Evolutionary conservation across 2,797 vertebrate genomes (phyloP).

Genomic region (Falco cherrug): DNA sequence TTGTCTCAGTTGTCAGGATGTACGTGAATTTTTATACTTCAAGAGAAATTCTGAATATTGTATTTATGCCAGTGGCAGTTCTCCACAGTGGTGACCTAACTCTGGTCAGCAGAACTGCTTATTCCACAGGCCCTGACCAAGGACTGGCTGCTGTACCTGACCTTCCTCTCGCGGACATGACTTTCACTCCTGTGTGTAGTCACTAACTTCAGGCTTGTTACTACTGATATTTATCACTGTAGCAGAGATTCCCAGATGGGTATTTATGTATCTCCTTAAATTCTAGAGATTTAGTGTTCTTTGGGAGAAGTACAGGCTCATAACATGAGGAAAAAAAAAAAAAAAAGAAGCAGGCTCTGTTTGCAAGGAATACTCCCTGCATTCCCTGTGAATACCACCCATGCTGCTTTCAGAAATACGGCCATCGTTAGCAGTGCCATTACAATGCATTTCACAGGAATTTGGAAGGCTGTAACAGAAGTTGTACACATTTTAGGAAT

Average conservation of each 20-base stretch:
- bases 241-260: background rate
- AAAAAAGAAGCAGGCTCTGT: background rate
- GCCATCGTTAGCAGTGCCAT: background rate
- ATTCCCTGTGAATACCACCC: background rate
- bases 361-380: background rate
- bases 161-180: background rate
- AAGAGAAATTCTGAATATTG: background rate
- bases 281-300: background rate
- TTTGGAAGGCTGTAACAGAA: slow-evolving; percentile 27
- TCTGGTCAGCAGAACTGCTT: background rate
- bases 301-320: background rate
- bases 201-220: background rate
- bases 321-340: background rate
- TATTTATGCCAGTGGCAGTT: background rate
- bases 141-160: background rate
- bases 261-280: background rate
- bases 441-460: slow-evolving; percentile 31
- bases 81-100: background rate
- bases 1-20: background rate
- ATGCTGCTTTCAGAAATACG: slow-evolving; percentile 9
- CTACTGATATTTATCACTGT: background rate
- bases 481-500: background rate
- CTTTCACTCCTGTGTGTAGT: background rate
- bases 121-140: background rate
- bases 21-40: background rate